Percentiles rank a stretch among this genome's conserved stretches.
Conservation (phyloP, 2,113 vertebrate genomes). For the Tamias sibiricus region DNA sequence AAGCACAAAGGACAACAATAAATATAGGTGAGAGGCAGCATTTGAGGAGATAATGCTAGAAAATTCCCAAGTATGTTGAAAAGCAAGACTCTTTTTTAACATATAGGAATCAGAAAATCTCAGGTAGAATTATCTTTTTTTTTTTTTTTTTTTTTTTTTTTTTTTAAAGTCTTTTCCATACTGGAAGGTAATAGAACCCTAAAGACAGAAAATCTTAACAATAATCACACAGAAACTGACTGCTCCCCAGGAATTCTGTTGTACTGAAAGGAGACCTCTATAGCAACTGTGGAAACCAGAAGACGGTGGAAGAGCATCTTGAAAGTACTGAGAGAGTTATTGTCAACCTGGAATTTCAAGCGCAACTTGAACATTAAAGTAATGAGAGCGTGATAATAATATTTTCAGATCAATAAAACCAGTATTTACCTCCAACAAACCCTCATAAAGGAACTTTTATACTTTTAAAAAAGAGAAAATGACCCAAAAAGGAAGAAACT, state of each 20-base stretch:
- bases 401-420: slow-evolving; percentile 7
- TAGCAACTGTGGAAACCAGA: not conserved
- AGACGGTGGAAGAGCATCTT: not conserved
- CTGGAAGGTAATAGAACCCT: not conserved
- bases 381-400: not conserved
- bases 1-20: not conserved
- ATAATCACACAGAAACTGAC: not conserved
- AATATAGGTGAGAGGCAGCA: not conserved
- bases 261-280: not conserved
- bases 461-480: not conserved
- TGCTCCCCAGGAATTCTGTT: not conserved
- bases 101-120: not conserved
- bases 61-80: not conserved
- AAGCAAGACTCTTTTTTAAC: not conserved
- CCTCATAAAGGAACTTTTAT: slow-evolving; percentile 3
- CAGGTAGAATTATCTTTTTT: not conserved
- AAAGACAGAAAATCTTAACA: not conserved
- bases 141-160: too few relatives aligned
- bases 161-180: not conserved
- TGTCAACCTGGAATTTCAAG: not conserved
- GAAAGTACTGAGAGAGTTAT: not conserved
- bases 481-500: not conserved
- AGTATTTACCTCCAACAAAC: not conserved
- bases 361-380: not conserved
- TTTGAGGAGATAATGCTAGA: not conserved